Conservation (phyloP, 64 coral and sea anemone species). For the Cladopsammia gracilis region DNA sequence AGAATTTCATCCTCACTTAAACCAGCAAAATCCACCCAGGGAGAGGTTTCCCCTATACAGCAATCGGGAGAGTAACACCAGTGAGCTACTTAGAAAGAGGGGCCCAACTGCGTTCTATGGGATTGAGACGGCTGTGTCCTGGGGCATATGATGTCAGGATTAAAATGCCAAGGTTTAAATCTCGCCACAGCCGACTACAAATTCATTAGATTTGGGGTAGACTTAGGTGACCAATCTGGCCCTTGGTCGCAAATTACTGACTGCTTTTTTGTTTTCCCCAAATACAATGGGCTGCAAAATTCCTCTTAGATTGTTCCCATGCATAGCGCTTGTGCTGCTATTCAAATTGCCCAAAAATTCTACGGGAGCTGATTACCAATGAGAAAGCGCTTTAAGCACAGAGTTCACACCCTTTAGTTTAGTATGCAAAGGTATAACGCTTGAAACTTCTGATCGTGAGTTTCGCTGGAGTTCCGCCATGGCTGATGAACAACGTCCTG, state of each 20-base stretch:
- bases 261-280: background rate
- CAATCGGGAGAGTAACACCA: conserved; percentile 16
- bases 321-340: background rate
- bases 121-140: background rate
- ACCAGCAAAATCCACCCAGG: background rate
- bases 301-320: background rate
- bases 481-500: too few species aligned
- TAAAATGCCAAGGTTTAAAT: conserved; percentile 3
- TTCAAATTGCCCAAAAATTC: too few species aligned
- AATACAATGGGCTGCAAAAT: background rate
- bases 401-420: too few species aligned
- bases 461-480: too few species aligned
- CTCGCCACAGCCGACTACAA: conserved; percentile 10
- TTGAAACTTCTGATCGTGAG: too few species aligned
- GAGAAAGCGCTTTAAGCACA: too few species aligned
- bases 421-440: too few species aligned
- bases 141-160: background rate
- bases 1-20: background rate
- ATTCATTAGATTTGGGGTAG: background rate
- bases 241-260: background rate
- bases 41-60: background rate
- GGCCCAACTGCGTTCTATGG: conserved; percentile 1
- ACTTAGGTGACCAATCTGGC: background rate
- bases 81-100: conserved; percentile 3
- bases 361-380: too few species aligned